These are phyloP conservation scores for Phortica magna DNA, from an alignment of 2,888 invertebrate genomes.

Conservation along the genomic window DNA sequence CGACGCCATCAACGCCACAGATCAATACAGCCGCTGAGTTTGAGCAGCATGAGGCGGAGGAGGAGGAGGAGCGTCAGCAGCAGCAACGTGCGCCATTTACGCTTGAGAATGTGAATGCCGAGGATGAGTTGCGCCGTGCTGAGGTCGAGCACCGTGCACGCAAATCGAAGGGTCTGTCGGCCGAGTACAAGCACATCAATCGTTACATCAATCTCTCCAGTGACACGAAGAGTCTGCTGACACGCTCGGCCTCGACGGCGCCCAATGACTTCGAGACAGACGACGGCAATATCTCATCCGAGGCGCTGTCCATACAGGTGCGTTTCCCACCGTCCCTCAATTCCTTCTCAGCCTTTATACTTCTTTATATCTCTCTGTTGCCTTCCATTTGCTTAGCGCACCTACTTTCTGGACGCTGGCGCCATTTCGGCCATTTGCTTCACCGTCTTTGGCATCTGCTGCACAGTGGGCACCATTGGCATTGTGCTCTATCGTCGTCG, in stretches of 20 bases:
- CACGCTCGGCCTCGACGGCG: conserved; percentile 71
- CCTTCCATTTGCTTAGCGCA: conserved; percentile 54
- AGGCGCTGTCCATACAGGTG: conserved; percentile 74
- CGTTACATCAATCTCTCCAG: conserved; percentile 73
- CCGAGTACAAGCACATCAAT: conserved; percentile 74
- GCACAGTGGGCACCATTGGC: conserved; percentile 83
- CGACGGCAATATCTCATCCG: conserved; percentile 74
- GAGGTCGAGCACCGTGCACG: conserved; percentile 72
- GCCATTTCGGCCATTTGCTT: conserved; percentile 85
- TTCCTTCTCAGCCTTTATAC: neutral
- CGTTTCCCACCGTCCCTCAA: conserved; percentile 19
- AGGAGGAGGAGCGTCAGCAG: conserved; percentile 38
- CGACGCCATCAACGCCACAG: conserved; percentile 61
- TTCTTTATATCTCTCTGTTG: neutral
- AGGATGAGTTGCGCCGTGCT: conserved; percentile 69
- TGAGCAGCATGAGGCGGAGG: conserved; percentile 41
- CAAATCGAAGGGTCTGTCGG: conserved; percentile 73
- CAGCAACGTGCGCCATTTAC: conserved; percentile 65
- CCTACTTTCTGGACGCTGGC: conserved; percentile 80
- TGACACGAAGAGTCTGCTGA: conserved; percentile 73
- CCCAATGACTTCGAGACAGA: conserved; percentile 65
- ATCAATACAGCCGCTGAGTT: conserved; percentile 55
- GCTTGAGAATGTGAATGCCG: conserved; percentile 73
- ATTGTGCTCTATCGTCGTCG: conserved; percentile 85
- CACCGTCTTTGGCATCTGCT: conserved; percentile 83